phyloP scores from a whole-genome alignment of 2,113 vertebrate species.

The Periophthalmus modestus region DNA sequence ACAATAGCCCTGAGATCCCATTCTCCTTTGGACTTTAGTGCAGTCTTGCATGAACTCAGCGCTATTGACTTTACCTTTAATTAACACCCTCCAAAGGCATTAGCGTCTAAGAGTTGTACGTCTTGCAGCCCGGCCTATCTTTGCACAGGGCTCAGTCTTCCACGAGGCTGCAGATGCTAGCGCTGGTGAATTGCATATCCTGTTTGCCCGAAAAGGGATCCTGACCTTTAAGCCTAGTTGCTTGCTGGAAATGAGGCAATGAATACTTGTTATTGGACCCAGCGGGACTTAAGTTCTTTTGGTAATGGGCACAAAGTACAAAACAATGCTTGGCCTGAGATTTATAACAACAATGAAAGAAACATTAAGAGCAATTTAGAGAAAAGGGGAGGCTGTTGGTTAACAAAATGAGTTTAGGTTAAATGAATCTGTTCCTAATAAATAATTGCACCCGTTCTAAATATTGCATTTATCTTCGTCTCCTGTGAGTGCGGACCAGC shows the following conservation, averaged over 20 bases:
- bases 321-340: constrained; percentile 9
- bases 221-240: constrained; percentile 65
- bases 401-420: not conserved
- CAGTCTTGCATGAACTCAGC: constrained; percentile 40
- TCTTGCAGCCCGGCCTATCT: constrained; percentile 20
- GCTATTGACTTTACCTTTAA: constrained; percentile 36
- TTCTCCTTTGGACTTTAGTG: constrained; percentile 35
- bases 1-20: constrained; percentile 10
- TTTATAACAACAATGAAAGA: constrained; percentile 7
- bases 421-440: not conserved
- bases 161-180: constrained; percentile 37
- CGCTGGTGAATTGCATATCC: constrained; percentile 41
- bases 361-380: not conserved
- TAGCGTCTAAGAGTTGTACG: constrained; percentile 41
- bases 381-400: not conserved
- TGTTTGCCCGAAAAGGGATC: constrained; percentile 30
- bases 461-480: constrained; percentile 20
- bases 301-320: constrained; percentile 41
- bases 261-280: constrained; percentile 59
- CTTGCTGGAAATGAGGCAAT: constrained; percentile 56
- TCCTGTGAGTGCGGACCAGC: constrained; percentile 6
- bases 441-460: not conserved
- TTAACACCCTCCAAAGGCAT: constrained; percentile 33
- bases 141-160: constrained; percentile 31
- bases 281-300: constrained; percentile 30